A percentile compares a stretch with the other conserved stretches of the same genome.
These are phyloP conservation scores for Sarcophaga carnaria DNA, from an alignment of 2,888 invertebrate species.

Conservation along the genomic window DNA sequence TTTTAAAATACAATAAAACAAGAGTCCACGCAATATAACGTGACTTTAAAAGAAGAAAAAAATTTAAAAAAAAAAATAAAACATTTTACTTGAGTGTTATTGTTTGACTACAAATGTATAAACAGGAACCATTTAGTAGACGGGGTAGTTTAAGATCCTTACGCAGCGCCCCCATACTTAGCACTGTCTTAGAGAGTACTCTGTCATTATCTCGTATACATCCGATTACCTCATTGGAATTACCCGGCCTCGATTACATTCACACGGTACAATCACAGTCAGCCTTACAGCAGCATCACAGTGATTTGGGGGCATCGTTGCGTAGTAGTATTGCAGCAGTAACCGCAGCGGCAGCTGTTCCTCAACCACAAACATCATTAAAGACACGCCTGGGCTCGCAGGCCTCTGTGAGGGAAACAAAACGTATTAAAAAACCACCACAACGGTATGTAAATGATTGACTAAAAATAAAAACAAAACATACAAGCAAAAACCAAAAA, in stretches of 20 bases:
- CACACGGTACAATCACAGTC: slow-evolving; percentile 78
- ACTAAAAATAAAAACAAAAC: slow-evolving; percentile 21
- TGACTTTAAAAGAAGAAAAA: slow-evolving; percentile 51
- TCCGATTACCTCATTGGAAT: slow-evolving; percentile 81
- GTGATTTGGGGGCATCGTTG: slow-evolving; percentile 77
- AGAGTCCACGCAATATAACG: slow-evolving; percentile 69
- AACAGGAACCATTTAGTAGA: slow-evolving; percentile 80
- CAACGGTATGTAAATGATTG: slow-evolving; percentile 79
- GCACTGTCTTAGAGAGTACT: slow-evolving; percentile 81
- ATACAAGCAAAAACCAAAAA: background rate
- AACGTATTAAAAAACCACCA: slow-evolving; percentile 79
- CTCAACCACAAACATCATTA: slow-evolving; percentile 72
- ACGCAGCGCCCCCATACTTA: slow-evolving; percentile 82
- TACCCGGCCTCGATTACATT: slow-evolving; percentile 80
- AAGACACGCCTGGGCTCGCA: slow-evolving; percentile 78
- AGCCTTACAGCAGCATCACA: slow-evolving; percentile 74
- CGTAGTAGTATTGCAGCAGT: slow-evolving; percentile 77
- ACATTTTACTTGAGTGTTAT: slow-evolving; percentile 11
- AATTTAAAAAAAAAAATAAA: slow-evolving; percentile 34
- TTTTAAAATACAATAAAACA: slow-evolving; percentile 35
- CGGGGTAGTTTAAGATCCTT: slow-evolving; percentile 82
- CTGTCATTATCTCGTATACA: slow-evolving; percentile 82
- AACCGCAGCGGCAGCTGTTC: slow-evolving; percentile 74
- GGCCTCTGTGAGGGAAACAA: slow-evolving; percentile 78
- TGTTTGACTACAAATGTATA: slow-evolving; percentile 79